Base-by-base conservation (phyloP, 2,888 invertebrate genomes). In the Hypomecis punctinalis region DNA sequence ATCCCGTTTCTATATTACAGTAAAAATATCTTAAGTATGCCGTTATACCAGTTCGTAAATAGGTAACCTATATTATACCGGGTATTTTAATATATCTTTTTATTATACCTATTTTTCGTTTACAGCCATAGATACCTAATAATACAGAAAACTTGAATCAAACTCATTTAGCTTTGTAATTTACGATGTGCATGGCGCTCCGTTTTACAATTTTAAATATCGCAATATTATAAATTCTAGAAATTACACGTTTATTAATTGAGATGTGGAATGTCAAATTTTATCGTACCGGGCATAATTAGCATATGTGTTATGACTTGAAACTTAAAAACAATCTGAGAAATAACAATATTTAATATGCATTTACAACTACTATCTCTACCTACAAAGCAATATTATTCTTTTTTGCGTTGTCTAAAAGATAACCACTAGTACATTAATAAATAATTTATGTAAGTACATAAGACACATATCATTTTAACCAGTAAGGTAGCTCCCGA, bases 251-350 rank as follows among this genome's bases (percentile, higher is more conserved):
- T 36, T 33, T 55, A 61, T 35, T 36, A 13, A 61, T 43, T 48
- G 48, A 33, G n/a, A 11, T 40, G 11, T 13, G 13, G n/a, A 54
- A 54, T 40, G 53, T 61, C 54, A 61, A 54, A 54, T 42, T 40
- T 54, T 54, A 60, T 60, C 53, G 40, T 33, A 53, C 40, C 33
- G 53, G 0, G 5, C 35, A 35, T 40, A 53, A 60, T 60, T 60
- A 53, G 35, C 47, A 60, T 59, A 13, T 46, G 40, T 60, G 36
- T 52, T 52, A 52, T 46, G 59, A 52, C 37, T 51, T 35, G 39
- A 64, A 47, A 52, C 51, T 61, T 42, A 59, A 61, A 65, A 43
- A 51, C 5, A 2, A 7, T 4, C 6, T 47, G 7, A 7, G 47
- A 52, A 56, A 47, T 47, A 47, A 39, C 4, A 56, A 56, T 23